Evolutionary conservation across 1,140 invertebrate species (phyloP).

Genomic region (Polypedilum vanderplanki): DNA sequence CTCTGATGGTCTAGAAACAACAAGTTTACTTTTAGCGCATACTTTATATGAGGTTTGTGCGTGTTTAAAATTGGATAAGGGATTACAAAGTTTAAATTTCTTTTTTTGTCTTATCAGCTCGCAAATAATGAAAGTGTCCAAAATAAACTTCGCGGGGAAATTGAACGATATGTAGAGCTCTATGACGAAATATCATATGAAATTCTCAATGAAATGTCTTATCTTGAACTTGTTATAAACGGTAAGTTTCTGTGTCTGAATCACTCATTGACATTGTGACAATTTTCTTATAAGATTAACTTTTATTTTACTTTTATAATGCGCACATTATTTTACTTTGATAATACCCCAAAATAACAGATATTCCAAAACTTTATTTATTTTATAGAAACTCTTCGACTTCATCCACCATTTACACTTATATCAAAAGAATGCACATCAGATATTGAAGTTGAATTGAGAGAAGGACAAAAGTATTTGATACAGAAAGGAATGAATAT

Average conservation of each 20-base stretch:
- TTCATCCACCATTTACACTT: conserved; percentile 48
- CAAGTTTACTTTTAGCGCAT: conserved; percentile 37
- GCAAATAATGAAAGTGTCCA: conserved; percentile 52
- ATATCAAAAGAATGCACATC: conserved; percentile 46
- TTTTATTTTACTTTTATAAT: not conserved
- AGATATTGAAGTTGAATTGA: conserved; percentile 33
- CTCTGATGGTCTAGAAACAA: conserved; percentile 54
- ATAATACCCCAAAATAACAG: too few species aligned
- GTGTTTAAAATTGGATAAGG: not conserved
- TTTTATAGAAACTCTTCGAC: conserved; percentile 43
- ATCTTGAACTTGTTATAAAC: conserved; percentile 39
- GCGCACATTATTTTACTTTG: not conserved
- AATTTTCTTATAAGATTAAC: not conserved
- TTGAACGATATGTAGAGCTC: conserved; percentile 36
- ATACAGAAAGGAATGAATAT: conserved; percentile 46
- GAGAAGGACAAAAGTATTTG: conserved; percentile 34
- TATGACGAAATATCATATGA: conserved; percentile 35
- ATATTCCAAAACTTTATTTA: not conserved
- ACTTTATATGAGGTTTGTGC: conserved; percentile 37
- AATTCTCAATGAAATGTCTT: conserved; percentile 37
- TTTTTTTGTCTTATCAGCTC: conserved; percentile 44
- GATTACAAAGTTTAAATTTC: not conserved
- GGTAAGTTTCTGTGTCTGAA: conserved; percentile 20
- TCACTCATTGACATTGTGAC: too few species aligned
- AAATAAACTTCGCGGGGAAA: conserved; percentile 52